These are phyloP conservation scores for Kobus ellipsiprymnus DNA, from an alignment of 2,113 vertebrate genomes.

Conservation along the genomic window DNA sequence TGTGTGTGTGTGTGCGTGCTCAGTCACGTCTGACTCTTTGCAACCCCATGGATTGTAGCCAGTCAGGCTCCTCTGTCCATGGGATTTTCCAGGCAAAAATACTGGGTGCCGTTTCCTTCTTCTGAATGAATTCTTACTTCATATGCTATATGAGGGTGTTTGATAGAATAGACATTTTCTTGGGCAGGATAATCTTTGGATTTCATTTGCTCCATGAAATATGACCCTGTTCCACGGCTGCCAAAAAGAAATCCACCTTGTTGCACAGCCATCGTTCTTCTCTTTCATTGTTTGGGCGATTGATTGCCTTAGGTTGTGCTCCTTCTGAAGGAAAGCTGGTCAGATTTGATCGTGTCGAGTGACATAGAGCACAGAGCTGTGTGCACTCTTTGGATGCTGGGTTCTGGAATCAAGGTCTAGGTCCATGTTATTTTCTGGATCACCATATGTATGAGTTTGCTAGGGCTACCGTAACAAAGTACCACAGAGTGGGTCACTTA, in stretches of 20 bases:
- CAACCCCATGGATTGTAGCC: not conserved
- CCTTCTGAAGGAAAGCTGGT: not conserved
- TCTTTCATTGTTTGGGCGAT: not conserved
- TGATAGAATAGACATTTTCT: slow-evolving; percentile 35
- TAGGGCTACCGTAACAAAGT: not conserved
- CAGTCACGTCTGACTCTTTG: not conserved
- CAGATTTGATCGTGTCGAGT: not conserved
- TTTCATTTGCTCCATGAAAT: slow-evolving; percentile 7
- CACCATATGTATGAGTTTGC: not conserved
- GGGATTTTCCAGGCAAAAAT: not conserved
- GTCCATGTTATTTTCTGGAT: not conserved
- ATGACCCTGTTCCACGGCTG: not conserved
- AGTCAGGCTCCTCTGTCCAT: not conserved
- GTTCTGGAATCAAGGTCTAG: not conserved
- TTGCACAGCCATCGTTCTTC: not conserved
- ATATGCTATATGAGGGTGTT: not conserved
- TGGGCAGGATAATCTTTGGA: slow-evolving; percentile 11
- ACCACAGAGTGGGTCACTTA: not conserved
- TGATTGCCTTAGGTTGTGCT: not conserved
- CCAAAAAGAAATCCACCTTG: slow-evolving; percentile 15
- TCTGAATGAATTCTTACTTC: not conserved
- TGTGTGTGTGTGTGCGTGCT: not conserved
- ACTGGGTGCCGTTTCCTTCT: not conserved
- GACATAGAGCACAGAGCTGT: not conserved
- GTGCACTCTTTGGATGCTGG: not conserved